phyloP scores from a whole-genome alignment of 2,113 vertebrate species.

The Paedocypris sp. region DNA sequence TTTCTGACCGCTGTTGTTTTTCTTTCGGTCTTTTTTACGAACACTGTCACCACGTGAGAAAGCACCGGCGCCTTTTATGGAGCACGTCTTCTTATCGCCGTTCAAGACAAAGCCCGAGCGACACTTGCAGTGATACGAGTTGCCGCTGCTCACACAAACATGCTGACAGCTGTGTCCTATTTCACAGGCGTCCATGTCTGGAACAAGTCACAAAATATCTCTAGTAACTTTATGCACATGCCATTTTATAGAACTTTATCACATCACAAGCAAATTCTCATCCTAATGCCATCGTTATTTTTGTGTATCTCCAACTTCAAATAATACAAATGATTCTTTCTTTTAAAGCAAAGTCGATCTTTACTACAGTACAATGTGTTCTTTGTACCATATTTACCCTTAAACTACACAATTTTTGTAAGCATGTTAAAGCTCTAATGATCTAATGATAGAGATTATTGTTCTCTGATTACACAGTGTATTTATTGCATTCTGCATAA shows the following conservation, averaged over 20 bases:
- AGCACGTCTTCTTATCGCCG: constrained; percentile 67
- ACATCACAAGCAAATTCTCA: not conserved
- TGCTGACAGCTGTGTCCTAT: constrained; percentile 68
- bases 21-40: not conserved
- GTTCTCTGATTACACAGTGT: no score
- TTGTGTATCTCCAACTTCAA: no score
- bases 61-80: constrained; percentile 25
- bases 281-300: no score
- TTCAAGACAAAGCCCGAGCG: constrained; percentile 65
- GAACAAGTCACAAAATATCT: constrained; percentile 38
- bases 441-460: no score
- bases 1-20: constrained; percentile 32
- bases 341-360: no score
- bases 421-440: no score
- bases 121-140: constrained; percentile 67
- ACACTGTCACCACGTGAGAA: not conserved
- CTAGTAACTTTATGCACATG: constrained; percentile 18
- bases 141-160: constrained; percentile 61
- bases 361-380: no score
- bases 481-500: no score
- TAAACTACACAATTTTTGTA: no score
- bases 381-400: no score
- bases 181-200: constrained; percentile 64
- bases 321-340: no score
- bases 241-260: constrained; percentile 17